These are phyloP conservation scores for Sula dactylatra DNA, from an alignment of 2,113 vertebrate species.

Conservation along the genomic window DNA sequence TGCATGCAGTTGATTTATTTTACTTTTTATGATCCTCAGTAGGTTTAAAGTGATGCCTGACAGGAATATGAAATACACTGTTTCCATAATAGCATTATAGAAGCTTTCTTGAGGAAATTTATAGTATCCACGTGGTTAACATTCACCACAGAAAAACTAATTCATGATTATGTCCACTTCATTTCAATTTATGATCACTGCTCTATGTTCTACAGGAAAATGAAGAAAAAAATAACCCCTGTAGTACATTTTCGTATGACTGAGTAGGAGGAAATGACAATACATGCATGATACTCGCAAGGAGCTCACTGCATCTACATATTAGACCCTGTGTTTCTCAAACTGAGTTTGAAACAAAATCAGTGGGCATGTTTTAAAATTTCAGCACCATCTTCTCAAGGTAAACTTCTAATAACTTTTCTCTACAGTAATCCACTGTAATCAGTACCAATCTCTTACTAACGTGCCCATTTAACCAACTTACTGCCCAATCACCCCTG, in stretches of 20 bases:
- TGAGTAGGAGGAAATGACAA: not conserved
- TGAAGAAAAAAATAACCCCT: not conserved
- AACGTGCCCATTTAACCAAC: not conserved
- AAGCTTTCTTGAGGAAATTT: constrained; percentile 4
- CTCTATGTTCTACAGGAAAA: not conserved
- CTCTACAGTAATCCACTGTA: not conserved
- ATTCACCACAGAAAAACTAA: not conserved
- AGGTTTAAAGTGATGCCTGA: not conserved
- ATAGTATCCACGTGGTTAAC: not conserved
- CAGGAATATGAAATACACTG: not conserved
- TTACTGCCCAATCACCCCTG: not conserved
- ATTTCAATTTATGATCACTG: not conserved
- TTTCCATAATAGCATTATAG: not conserved
- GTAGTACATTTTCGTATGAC: not conserved
- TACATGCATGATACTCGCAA: not conserved
- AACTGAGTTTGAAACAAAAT: not conserved
- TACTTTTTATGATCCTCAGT: not conserved
- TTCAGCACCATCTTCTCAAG: not conserved
- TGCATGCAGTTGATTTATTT: not conserved
- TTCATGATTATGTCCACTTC: not conserved
- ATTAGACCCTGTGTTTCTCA: not conserved
- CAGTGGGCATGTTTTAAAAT: not conserved
- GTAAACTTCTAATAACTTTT: not conserved
- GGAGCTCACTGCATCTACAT: not conserved
- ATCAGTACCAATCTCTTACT: not conserved